phyloP scores from a whole-genome alignment of 2,888 invertebrate species.

The Sphecodes monilicornis region DNA sequence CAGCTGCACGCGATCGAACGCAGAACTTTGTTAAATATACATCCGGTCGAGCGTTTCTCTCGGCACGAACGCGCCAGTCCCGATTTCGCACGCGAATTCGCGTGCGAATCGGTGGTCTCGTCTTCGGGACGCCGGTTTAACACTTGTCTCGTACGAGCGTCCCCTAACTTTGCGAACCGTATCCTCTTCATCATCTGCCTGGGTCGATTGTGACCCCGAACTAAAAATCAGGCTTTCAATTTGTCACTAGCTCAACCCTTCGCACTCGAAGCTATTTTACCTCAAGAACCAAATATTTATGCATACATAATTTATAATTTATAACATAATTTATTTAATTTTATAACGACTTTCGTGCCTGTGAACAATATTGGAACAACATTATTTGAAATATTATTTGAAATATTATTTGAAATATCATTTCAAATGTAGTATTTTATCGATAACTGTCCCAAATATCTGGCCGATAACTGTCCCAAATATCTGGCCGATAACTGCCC shows the following conservation, averaged over 20 bases:
- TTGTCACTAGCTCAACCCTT: not conserved
- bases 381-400: too few relatives aligned
- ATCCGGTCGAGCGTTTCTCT: conserved; percentile 12
- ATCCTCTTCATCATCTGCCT: not conserved
- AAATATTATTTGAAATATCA: too few relatives aligned
- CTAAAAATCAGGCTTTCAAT: not conserved
- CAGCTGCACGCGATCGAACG: conserved; percentile 16
- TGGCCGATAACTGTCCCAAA: too few relatives aligned
- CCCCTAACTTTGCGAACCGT: not conserved
- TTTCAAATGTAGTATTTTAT: too few relatives aligned
- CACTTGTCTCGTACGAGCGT: conserved; percentile 1
- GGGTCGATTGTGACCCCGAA: not conserved
- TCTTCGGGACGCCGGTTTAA: not conserved
- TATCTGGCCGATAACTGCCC: too few relatives aligned
- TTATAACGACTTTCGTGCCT: too few relatives aligned
- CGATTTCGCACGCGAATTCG: conserved; percentile 25
- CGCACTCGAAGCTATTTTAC: not conserved
- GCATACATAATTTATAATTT: too few relatives aligned
- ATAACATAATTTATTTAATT: too few relatives aligned
- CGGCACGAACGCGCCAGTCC: not conserved
- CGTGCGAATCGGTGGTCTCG: not conserved
- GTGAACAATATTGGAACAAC: too few relatives aligned
- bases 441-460: too few relatives aligned
- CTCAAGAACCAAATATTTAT: not conserved
- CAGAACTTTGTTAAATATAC: conserved; percentile 25